These are phyloP conservation scores for Epistrophe grossulariae DNA, from an alignment of 2,888 invertebrate genomes.

Conservation along the genomic window DNA sequence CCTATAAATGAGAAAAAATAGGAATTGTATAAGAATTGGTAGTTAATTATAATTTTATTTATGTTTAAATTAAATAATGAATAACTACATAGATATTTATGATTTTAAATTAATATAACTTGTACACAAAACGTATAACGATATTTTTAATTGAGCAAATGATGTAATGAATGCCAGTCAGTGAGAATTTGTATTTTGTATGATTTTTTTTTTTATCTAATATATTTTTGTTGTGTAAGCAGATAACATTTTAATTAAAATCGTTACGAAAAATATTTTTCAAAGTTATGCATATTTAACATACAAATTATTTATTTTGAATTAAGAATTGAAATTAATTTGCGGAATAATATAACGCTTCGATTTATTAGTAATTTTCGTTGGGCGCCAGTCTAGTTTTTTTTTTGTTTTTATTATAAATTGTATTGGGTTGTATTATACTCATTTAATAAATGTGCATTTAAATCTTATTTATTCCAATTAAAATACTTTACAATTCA, in stretches of 20 bases:
- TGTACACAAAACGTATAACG: conserved; percentile 69
- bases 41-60: conserved; percentile 50
- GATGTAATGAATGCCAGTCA: conserved; percentile 12
- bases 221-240: conserved; percentile 6
- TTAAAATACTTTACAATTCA: not conserved
- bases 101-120: conserved; percentile 13
- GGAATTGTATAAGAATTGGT: not conserved
- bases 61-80: conserved; percentile 7
- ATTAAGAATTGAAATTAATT: not conserved
- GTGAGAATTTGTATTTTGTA: conserved; percentile 11
- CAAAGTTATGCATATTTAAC: not conserved
- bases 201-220: not conserved
- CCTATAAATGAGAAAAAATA: conserved; percentile 6
- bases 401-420: not conserved
- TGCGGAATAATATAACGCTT: not conserved
- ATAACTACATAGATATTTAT: not conserved
- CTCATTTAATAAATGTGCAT: not conserved
- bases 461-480: not conserved
- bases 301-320: not conserved
- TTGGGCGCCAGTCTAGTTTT: conserved; percentile 26
- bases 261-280: not conserved
- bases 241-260: conserved; percentile 29
- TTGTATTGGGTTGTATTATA: not conserved
- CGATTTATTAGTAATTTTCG: not conserved
- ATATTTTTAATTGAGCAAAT: conserved; percentile 40